A percentile compares a stretch with the other conserved stretches of the same genome.
Evolutionary conservation across 2,113 vertebrate species (phyloP).

Genomic region (Rhagologus leucostigma): DNA sequence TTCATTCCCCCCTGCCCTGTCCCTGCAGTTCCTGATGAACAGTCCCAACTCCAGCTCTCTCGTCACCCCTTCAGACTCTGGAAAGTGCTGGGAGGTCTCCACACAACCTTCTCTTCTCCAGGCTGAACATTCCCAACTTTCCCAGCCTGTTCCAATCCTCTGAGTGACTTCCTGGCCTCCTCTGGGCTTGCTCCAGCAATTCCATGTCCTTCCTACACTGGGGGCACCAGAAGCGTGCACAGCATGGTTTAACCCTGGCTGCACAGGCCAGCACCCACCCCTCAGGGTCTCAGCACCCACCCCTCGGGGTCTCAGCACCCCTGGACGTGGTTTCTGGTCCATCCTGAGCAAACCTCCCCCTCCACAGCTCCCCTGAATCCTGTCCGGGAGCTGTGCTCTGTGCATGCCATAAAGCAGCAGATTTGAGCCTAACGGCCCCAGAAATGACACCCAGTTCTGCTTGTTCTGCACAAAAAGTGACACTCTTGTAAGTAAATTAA

Average conservation of each 20-base stretch:
- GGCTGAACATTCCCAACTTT: not conserved
- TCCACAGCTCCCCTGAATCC: not conserved
- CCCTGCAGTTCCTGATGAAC: not conserved
- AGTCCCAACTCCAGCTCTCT: not conserved
- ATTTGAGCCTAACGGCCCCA: not conserved
- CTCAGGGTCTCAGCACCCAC: not conserved
- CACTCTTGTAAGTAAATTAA: conserved; percentile 45
- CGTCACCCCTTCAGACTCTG: not conserved
- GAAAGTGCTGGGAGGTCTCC: not conserved
- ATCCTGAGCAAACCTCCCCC: not conserved
- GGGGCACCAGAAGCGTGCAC: not conserved
- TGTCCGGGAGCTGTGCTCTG: not conserved
- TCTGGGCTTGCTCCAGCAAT: not conserved
- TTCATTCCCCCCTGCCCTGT: not conserved
- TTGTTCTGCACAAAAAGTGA: conserved; percentile 40
- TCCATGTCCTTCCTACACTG: fast-evolving
- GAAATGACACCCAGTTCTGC: not conserved
- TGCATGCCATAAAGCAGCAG: not conserved
- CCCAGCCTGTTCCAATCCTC: not conserved
- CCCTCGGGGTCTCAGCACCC: not conserved
- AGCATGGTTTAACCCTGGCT: not conserved
- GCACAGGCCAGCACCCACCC: not conserved
- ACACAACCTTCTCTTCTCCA: not conserved
- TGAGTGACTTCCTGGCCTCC: not conserved
- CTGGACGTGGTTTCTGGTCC: fast-evolving